These are phyloP conservation scores for Corythaixoides concolor DNA, from an alignment of 2,113 vertebrate genomes.

Conservation along the genomic window DNA sequence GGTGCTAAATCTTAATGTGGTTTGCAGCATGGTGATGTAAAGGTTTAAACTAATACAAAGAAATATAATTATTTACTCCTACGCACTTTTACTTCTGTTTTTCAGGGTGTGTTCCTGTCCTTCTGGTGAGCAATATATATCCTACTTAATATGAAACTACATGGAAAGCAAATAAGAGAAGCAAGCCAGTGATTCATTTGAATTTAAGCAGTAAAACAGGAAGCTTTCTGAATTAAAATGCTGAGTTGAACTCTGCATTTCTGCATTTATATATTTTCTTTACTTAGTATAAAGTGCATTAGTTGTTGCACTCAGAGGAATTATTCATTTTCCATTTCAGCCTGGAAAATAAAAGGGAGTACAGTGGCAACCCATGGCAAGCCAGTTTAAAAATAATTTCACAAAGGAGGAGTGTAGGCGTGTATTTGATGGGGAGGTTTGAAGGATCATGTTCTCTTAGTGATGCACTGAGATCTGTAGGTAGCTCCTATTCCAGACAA, in stretches of 20 bases:
- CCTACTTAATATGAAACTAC: neutral
- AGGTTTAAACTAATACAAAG: neutral
- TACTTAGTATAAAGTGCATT: neutral
- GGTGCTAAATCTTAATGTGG: neutral
- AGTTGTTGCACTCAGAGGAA: neutral
- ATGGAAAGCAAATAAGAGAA: neutral
- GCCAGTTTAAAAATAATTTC: neutral
- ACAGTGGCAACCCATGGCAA: neutral
- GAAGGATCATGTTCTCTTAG: neutral
- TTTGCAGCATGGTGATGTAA: neutral
- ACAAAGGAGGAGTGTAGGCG: neutral
- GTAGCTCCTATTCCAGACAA: neutral
- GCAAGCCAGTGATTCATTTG: neutral
- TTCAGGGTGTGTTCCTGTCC: neutral
- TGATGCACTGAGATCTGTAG: neutral
- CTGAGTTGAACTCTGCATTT: neutral
- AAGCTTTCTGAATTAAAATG: neutral
- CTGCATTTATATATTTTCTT: neutral
- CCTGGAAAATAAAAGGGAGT: neutral
- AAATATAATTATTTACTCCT: neutral
- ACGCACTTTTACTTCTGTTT: neutral
- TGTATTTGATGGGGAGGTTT: neutral
- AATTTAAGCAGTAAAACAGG: neutral
- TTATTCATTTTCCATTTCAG: neutral
- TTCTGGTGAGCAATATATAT: neutral